phyloP scores from a whole-genome alignment of 1,140 invertebrate genomes.

The Drosophila ercepeae region DNA sequence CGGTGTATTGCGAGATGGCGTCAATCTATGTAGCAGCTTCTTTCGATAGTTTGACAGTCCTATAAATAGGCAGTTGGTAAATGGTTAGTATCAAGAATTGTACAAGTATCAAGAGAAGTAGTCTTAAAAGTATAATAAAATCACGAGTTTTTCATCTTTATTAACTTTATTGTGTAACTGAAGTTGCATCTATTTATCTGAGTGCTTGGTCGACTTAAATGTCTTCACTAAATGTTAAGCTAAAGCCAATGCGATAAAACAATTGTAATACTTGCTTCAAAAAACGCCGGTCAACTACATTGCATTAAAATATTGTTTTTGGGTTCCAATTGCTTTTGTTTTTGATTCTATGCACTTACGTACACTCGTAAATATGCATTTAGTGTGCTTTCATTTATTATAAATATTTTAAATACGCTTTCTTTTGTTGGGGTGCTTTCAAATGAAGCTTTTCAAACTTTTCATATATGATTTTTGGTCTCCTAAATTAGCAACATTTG shows the following conservation, averaged over 20 bases:
- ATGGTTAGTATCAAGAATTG: no score
- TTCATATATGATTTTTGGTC: constrained; percentile 50
- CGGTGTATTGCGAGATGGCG: no score
- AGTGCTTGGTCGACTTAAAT: constrained; percentile 59
- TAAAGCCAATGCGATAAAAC: constrained; percentile 62
- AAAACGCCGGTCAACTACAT: constrained; percentile 43
- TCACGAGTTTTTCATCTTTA: constrained; percentile 20
- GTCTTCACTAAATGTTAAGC: constrained; percentile 48
- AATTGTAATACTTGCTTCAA: constrained; percentile 41
- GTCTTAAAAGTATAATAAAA: no score
- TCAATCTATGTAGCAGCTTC: not conserved
- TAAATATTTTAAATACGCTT: constrained; percentile 58
- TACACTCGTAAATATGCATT: constrained; percentile 33
- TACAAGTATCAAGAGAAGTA: no score
- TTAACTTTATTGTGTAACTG: constrained; percentile 69
- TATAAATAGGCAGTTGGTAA: not conserved
- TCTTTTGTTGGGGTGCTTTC: constrained; percentile 47
- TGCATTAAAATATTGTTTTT: constrained; percentile 38
- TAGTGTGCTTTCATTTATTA: constrained; percentile 44
- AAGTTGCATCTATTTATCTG: constrained; percentile 59
- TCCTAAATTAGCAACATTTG: constrained; percentile 35
- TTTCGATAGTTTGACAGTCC: constrained; percentile 15
- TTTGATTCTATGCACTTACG: constrained; percentile 54
- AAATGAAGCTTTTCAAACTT: constrained; percentile 53
- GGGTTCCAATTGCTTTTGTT: constrained; percentile 53